Base-by-base conservation (phyloP, 2,797 vertebrate species). In the Eulemur coronatus region DNA sequence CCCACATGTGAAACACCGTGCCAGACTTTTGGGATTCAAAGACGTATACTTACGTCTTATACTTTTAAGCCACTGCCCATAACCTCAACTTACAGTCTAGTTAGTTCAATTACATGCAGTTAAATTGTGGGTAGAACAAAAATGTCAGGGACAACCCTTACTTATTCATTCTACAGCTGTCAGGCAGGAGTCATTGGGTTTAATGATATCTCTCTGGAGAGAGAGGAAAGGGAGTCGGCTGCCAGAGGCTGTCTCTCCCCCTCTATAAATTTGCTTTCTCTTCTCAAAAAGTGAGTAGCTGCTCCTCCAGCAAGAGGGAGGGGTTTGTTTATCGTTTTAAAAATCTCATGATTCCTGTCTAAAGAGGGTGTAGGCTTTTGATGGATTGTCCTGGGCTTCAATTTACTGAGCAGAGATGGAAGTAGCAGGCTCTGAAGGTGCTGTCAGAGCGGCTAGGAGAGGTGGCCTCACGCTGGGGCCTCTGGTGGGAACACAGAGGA, bases 311-410 rank as follows among this genome's bases (percentile, higher is more conserved):
- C 85, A 89, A 88, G 48, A 63, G 90, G 69, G 63, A 95, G 70
- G 79, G 76, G 10, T 84, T 95, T 84, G 67, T 95, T 97, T 96
- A 96, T 87, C 95, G 46, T 94, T 95, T 90, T 93, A 95, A 93
- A 95, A 46, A 78, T 67, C 63, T 96, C 75, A 15, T 4, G 67
- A 70, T 84, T 97, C 95, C 92, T 87, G 65, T 84, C 94, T 95
- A 85, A 94, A 94, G 84, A 96, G 82, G 75, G 69, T 91, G 59
- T 48, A 57, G 90, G 57, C 73, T 91, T 30, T 28, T 76, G 20
- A 63, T 17, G 43, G 72, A 88, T 61, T 84, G 69, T 75, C 28
- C 43, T 33, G 67, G 81, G 89, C 82, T 97, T 95, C 78, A 87
- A 73, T 78, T 81, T 43, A 55, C 84, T 11, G 26, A 38, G 48